A percentile compares a stretch with the other conserved stretches of the same genome.
Evolutionary conservation across 2,888 invertebrate genomes (phyloP).

Genomic region (Sycophila texana): DNA sequence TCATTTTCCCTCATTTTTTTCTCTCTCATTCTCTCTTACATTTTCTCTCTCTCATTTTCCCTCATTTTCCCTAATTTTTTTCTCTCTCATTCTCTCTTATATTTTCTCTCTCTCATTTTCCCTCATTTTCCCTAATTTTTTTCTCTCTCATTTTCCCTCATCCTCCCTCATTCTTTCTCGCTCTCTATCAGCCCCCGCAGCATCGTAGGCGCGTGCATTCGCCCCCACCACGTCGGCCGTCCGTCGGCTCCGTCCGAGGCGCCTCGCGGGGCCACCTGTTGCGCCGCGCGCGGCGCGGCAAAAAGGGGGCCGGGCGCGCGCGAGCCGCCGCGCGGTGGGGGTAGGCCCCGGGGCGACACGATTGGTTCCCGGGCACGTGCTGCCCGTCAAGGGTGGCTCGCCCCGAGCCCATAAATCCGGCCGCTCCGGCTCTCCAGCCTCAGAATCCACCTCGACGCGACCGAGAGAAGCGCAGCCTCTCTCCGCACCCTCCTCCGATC

Average conservation of each 20-base stretch:
- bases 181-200: not conserved
- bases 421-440: conserved; percentile 59
- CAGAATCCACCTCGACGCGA: conserved; percentile 62
- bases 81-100: too few species aligned
- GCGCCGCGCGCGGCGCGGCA: conserved; percentile 57
- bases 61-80: too few species aligned
- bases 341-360: conserved; percentile 25
- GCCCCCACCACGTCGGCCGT: not conserved
- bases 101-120: not conserved
- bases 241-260: conserved; percentile 3
- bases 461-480: not conserved
- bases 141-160: too few species aligned
- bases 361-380: conserved; percentile 74
- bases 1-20: not conserved
- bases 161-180: not conserved
- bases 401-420: conserved; percentile 72
- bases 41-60: conserved; percentile 1
- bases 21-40: not conserved
- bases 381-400: conserved; percentile 60
- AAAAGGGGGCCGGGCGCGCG: conserved; percentile 46
- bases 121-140: not conserved
- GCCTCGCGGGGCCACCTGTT: conserved; percentile 70
- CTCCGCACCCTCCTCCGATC: not conserved
- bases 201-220: not conserved
- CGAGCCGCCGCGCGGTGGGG: conserved; percentile 62